Evolutionary conservation across 92 coral and sea anemone species (phyloP), one percentile per base, ranked within the genome.

Genomic region (Epizoanthus rinbou): DNA sequence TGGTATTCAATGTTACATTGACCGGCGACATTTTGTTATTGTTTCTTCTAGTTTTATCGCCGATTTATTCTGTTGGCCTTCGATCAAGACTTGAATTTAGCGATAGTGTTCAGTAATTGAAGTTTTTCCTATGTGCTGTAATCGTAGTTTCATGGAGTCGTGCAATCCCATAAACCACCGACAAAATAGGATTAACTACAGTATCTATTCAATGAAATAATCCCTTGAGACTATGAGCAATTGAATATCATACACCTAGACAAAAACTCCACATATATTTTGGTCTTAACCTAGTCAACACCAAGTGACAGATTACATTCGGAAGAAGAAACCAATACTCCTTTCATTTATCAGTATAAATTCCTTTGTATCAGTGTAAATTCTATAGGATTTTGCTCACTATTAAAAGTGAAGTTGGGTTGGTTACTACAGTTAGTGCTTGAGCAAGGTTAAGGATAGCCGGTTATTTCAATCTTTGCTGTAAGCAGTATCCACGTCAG

Each of bases 101-200:
- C 3, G 17, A 64, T 3, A 41, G 11, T 16, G 50, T 33, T 19
- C 31, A 28, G 2, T 2, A 35, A 67, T 1, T 67, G 22, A 67
- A 67, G 1, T 19, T 3, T 67, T 33, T 67, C 73, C 73, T 9
- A 10, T 10, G 54, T 39, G 17, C 13, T 5, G n/a, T 6, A 23
- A 8, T 65, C 10, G 24, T 65, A 16, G 16, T 15, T 67, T 67
- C 28, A 2, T 16, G 15, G 73, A n/a, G 23, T 37, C 72, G 2
- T 28, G 43, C 28, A 66, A 66, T 66, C 73, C 73, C 73, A 33
- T 67, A 23, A 67, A 31, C 73, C n/a, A n/a, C n/a, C n/a, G n/a
- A 67, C 10, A 33, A 41, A 8, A 67, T 31, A 67, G n/a, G 73
- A 67, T 14, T 31, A 7, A 67, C 3, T 50, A n/a, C n/a, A n/a